phyloP scores from a whole-genome alignment of 2,888 invertebrate species.

The Elgonia sp. region DNA sequence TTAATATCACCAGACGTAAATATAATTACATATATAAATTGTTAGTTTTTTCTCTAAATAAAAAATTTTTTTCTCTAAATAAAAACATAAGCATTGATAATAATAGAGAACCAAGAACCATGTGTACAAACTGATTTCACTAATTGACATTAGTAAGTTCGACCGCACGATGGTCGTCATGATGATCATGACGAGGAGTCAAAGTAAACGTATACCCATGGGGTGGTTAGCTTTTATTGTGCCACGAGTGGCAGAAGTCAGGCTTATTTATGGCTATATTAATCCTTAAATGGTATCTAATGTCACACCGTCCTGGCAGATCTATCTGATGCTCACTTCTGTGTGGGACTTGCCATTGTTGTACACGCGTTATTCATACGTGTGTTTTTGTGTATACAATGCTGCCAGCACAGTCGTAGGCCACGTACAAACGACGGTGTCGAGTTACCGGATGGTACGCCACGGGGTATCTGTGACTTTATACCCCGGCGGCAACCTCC shows the following conservation, averaged over 20 bases:
- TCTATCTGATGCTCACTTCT: conserved; percentile 84
- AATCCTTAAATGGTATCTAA: conserved; percentile 87
- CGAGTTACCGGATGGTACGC: conserved; percentile 87
- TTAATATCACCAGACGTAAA: too few relatives aligned
- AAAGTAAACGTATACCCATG: conserved; percentile 41
- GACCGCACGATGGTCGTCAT: conserved; percentile 59
- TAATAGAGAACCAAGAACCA: not conserved
- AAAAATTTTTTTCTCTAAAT: too few relatives aligned
- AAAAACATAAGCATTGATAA: too few relatives aligned
- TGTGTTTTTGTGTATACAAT: conserved; percentile 84
- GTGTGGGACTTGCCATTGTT: conserved; percentile 85
- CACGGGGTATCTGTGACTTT: conserved; percentile 86
- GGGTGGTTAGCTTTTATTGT: conserved; percentile 78
- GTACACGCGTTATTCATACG: conserved; percentile 85
- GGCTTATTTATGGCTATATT: conserved; percentile 87
- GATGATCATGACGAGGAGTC: conserved; percentile 55
- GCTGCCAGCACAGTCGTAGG: conserved; percentile 78
- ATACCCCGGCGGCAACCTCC: conserved; percentile 84
- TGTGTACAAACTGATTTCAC: conserved; percentile 44
- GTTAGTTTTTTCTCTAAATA: too few relatives aligned
- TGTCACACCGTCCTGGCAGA: conserved; percentile 85
- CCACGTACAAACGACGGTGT: conserved; percentile 86
- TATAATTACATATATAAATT: too few relatives aligned
- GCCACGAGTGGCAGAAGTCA: conserved; percentile 80
- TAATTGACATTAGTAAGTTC: conserved; percentile 65